phyloP scores from a whole-genome alignment of 2,113 vertebrate species.

The Thunnus thynnus region DNA sequence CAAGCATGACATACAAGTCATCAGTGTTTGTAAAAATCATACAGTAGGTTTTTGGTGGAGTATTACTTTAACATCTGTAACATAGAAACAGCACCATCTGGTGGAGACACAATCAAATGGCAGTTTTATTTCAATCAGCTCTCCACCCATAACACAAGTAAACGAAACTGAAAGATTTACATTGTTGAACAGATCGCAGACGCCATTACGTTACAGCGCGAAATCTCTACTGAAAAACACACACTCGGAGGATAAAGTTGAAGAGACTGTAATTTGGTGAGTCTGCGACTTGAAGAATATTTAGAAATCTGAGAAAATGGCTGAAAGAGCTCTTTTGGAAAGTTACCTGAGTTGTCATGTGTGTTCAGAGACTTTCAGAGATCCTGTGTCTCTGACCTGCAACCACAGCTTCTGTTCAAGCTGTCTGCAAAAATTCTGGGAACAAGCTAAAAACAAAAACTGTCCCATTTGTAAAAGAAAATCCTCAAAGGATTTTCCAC shows the following conservation, averaged over 20 bases:
- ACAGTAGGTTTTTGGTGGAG: too few species aligned
- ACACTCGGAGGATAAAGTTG: too few species aligned
- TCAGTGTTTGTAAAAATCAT: too few species aligned
- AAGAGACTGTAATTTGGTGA: not conserved
- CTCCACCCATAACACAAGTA: too few species aligned
- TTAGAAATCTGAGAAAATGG: not conserved
- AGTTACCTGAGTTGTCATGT: conserved; percentile 39
- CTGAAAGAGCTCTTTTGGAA: not conserved
- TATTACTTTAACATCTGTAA: not conserved
- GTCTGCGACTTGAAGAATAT: not conserved
- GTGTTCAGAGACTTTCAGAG: conserved; percentile 54
- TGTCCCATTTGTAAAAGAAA: too few species aligned
- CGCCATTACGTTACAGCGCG: not conserved
- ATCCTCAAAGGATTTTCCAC: too few species aligned
- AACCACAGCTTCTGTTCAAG: too few species aligned
- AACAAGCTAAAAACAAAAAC: too few species aligned
- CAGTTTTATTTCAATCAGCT: not conserved
- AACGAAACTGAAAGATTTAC: not conserved
- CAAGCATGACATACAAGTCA: too few species aligned
- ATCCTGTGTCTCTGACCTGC: too few species aligned
- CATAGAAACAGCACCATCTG: not conserved
- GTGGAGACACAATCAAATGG: not conserved
- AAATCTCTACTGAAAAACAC: too few species aligned
- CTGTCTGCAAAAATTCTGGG: too few species aligned
- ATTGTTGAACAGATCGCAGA: not conserved